Evolutionary conservation across 2,113 vertebrate species (phyloP), one percentile per base, ranked within the genome.

Genomic region (Plecotus auritus): DNA sequence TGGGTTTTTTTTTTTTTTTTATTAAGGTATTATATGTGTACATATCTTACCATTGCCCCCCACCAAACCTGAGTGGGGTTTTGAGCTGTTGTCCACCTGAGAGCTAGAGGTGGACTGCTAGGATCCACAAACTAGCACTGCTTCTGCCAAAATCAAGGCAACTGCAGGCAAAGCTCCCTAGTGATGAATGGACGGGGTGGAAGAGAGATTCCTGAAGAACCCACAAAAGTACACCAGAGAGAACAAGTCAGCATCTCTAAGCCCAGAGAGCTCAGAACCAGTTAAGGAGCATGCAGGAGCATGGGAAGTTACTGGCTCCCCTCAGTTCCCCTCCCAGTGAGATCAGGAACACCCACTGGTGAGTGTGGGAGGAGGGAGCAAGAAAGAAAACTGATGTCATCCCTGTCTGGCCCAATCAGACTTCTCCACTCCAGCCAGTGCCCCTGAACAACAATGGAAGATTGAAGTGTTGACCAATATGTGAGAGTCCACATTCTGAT

Each of bases 301-400:
- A 0, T 20, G 2, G 18, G 56, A 13, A 35, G 10, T 22, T n/a
- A 5, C 40, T 10, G 0, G 6, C 14, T 17, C 10, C 7, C 11
- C 32, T 1, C 28, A 14, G 3, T 9, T 59, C 7, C 28, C 35
- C 1, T 7, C 40, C 76, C 83, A 16, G n/a, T 4, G 26, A 76
- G 42, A 56, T 20, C 66, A 40, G 74, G 23, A 87, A 17, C 51
- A 89, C 67, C 40, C 13, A 6, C 28, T 26, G 17, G 54, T 1
- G 6, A n/a, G 47, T 9, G 4, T 32, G 49, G 61, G 32, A 88
- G 84, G 49, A 72, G 18, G 35, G 17, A 92, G 17, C 30, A 35
- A n/a, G 26, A 40, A 51, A 40, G 32, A 7, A 51, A 11, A 28
- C 5, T 23, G 32, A 22, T 11, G 32, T 30, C 85, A 18, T 23